Conservation (phyloP, 2,888 invertebrate species). For the Ornithoptera alexandrae region DNA sequence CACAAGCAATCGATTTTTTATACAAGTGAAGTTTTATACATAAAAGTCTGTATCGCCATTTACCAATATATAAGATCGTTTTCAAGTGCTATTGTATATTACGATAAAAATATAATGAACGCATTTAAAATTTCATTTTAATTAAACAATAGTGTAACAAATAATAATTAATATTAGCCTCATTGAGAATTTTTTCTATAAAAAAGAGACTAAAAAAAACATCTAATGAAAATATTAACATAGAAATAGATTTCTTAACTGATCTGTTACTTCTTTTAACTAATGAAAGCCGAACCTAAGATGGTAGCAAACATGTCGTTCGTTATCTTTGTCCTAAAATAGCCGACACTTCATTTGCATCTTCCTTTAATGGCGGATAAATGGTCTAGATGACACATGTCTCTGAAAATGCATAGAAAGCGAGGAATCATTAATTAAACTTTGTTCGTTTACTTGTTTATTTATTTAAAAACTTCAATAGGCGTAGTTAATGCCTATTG, state of each 20-base stretch:
- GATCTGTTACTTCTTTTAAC: neutral
- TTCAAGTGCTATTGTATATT: too few relatives aligned
- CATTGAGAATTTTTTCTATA: neutral
- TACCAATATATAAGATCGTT: too few relatives aligned
- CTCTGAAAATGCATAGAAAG: neutral
- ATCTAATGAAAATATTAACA: neutral
- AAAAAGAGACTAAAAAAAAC: too few relatives aligned
- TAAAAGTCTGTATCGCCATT: too few relatives aligned
- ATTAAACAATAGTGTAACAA: neutral
- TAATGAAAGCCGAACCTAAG: neutral
- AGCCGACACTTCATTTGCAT: neutral
- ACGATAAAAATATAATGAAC: too few relatives aligned
- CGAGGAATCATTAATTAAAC: neutral
- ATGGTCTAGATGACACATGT: neutral
- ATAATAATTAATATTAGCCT: neutral
- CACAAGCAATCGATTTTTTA: too few relatives aligned
- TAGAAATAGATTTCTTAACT: neutral
- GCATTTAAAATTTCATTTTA: too few relatives aligned
- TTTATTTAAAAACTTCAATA: neutral
- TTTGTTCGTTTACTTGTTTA: neutral
- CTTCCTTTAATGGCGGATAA: neutral
- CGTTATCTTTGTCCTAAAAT: neutral
- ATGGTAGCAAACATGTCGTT: neutral
- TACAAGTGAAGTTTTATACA: too few relatives aligned
- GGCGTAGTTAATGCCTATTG: neutral